Percentiles rank a stretch among this genome's conserved stretches.
Conservation (phyloP, 2,888 invertebrate genomes). For the Didymodactylos carnosus region DNA sequence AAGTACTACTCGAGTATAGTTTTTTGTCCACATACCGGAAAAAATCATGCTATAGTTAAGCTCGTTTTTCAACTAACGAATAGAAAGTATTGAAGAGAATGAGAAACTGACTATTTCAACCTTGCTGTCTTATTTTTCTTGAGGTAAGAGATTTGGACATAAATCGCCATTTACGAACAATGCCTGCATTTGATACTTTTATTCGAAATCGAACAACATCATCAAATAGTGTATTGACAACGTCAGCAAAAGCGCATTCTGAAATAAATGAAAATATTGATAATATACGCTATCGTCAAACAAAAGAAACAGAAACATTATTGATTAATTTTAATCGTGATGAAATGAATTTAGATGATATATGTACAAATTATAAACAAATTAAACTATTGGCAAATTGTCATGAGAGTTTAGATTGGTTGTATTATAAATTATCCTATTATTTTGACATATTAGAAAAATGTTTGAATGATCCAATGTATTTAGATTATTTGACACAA, state of each 20-base stretch:
- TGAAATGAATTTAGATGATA: slow-evolving; percentile 9
- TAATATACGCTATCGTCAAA: background rate
- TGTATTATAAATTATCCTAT: slow-evolving; percentile 4
- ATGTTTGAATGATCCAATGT: slow-evolving; percentile 5
- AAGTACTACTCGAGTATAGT: too few relatives aligned
- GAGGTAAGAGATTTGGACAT: background rate
- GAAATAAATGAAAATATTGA: background rate
- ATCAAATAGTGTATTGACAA: too few relatives aligned
- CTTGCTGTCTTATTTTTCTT: too few relatives aligned
- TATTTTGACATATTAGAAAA: slow-evolving; percentile 3
- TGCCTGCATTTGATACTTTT: background rate
- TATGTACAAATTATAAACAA: slow-evolving; percentile 10
- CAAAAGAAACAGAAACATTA: slow-evolving; percentile 11
- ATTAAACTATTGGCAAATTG: slow-evolving; percentile 11
- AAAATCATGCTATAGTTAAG: too few relatives aligned
- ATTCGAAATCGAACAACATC: too few relatives aligned
- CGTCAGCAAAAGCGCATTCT: background rate
- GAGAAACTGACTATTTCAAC: too few relatives aligned
- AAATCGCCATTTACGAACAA: background rate
- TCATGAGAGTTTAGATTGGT: slow-evolving; percentile 12
- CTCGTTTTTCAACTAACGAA: too few relatives aligned
- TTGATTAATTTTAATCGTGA: slow-evolving; percentile 5
- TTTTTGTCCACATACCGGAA: too few relatives aligned
- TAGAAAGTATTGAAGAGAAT: too few relatives aligned
- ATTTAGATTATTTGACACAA: background rate